Percentiles rank a stretch among this genome's conserved stretches.
phyloP scores from a whole-genome alignment of 2,113 vertebrate genomes.

The Accipiter virgatus region DNA sequence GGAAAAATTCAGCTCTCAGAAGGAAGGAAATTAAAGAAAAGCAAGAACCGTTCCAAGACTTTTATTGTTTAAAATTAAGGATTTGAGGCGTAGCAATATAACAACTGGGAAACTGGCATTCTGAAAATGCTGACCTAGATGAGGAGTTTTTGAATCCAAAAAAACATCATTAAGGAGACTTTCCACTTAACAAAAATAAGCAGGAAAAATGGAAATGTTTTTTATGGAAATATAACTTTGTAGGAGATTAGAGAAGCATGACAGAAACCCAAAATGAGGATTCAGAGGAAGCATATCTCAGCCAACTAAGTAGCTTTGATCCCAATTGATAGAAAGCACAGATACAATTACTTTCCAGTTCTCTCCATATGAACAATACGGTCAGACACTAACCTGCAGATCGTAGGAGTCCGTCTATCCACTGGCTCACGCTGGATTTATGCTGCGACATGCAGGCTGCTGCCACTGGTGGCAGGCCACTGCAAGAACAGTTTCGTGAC shows the following conservation, averaged over 20 bases:
- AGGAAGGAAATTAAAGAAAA: constrained; percentile 40
- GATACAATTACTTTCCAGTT: background rate
- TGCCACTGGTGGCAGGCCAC: background rate
- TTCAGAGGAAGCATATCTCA: constrained; percentile 14
- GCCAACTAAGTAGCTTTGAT: constrained; percentile 14
- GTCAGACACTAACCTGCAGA: background rate
- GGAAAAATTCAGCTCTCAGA: constrained; percentile 37
- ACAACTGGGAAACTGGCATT: no score
- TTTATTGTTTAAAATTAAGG: no score
- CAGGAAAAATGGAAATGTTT: constrained; percentile 23
- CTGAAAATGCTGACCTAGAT: constrained; percentile 49
- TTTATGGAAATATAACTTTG: constrained; percentile 42
- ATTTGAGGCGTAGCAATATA: no score
- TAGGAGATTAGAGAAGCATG: constrained; percentile 46
- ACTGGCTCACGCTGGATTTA: rapidly evolving
- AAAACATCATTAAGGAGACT: constrained; percentile 33
- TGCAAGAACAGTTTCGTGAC: no score
- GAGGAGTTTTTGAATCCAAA: constrained; percentile 34
- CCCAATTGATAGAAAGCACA: constrained; percentile 26
- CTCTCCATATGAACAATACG: background rate
- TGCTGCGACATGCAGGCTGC: rapidly evolving
- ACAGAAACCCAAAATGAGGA: constrained; percentile 23
- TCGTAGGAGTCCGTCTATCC: rapidly evolving
- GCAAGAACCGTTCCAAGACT: background rate
- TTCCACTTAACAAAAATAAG: constrained; percentile 25